Evolutionary conservation across 2,113 vertebrate species (phyloP).

Genomic region (Prunella fulvescens): DNA sequence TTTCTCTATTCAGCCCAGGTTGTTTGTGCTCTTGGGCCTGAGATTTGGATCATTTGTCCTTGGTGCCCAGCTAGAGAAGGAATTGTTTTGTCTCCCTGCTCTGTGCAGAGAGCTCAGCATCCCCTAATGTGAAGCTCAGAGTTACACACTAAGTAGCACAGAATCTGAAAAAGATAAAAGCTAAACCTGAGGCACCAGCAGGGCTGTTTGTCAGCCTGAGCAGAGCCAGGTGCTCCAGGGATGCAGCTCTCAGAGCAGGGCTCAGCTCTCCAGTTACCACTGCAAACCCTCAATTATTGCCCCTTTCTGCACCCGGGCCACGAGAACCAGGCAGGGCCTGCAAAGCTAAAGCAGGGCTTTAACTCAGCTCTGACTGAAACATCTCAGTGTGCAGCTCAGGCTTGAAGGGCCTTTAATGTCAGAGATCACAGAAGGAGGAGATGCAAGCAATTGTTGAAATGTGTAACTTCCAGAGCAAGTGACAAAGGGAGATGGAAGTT

Average conservation of each 20-base stretch:
- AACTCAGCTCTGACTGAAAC: conserved; percentile 19
- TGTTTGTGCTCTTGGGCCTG: background rate
- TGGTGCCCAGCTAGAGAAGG: background rate
- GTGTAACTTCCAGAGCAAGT: background rate
- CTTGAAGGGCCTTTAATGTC: background rate
- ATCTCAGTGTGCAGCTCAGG: conserved; percentile 20
- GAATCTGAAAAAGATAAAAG: background rate
- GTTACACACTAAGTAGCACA: background rate
- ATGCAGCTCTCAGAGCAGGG: background rate
- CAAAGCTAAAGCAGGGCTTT: background rate
- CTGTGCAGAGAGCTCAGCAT: background rate
- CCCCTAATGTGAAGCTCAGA: rapidly evolving
- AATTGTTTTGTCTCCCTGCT: background rate
- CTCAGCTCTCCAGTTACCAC: conserved; percentile 58
- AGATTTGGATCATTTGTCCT: background rate
- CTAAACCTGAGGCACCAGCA: background rate
- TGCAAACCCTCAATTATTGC: conserved; percentile 39
- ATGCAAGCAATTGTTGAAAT: background rate
- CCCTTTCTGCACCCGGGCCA: background rate
- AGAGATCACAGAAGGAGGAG: background rate
- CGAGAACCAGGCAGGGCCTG: background rate
- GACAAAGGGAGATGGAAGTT: background rate
- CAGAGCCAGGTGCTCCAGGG: conserved; percentile 63
- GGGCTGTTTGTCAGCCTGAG: conserved; percentile 62
- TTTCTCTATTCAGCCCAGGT: rapidly evolving